A percentile compares a stretch with the other conserved stretches of the same genome.
Conservation (phyloP, 2,888 invertebrate species). For the Meteorus cinctellus region DNA sequence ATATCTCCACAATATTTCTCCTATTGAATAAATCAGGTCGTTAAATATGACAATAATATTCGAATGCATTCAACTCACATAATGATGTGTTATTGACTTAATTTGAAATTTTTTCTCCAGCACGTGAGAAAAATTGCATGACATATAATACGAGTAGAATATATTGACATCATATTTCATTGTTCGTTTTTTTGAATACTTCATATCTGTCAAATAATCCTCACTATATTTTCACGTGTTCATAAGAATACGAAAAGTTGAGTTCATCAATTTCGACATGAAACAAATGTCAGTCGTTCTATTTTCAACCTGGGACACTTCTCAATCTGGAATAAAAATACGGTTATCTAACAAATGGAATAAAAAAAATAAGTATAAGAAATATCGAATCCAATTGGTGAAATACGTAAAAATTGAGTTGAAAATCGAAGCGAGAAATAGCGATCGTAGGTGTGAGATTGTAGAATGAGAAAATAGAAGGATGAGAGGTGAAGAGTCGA, state of each 20-base stretch:
- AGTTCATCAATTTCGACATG: not conserved
- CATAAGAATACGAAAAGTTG: not conserved
- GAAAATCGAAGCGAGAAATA: conserved; percentile 39
- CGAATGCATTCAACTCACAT: too few relatives aligned
- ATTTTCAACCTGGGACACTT: not conserved
- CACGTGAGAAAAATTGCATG: too few relatives aligned
- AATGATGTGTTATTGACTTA: too few relatives aligned
- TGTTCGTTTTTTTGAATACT: not conserved
- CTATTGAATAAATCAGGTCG: too few relatives aligned
- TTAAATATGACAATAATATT: too few relatives aligned
- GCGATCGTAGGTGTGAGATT: conserved; percentile 44
- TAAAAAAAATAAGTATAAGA: conserved; percentile 6
- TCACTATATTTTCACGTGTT: not conserved
- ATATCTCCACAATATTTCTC: too few relatives aligned
- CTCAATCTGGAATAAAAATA: not conserved
- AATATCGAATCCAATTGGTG: conserved; percentile 28
- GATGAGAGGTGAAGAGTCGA: conserved; percentile 28
- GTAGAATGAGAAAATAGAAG: not conserved
- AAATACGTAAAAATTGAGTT: conserved; percentile 18
- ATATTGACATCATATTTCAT: not conserved
- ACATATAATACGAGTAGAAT: not conserved
- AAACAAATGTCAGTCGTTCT: conserved; percentile 11
- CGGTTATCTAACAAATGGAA: not conserved
- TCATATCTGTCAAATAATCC: not conserved
- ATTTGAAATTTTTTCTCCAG: too few relatives aligned